phyloP scores from a whole-genome alignment of 2,113 vertebrate genomes.

The Fulmarus glacialis region DNA sequence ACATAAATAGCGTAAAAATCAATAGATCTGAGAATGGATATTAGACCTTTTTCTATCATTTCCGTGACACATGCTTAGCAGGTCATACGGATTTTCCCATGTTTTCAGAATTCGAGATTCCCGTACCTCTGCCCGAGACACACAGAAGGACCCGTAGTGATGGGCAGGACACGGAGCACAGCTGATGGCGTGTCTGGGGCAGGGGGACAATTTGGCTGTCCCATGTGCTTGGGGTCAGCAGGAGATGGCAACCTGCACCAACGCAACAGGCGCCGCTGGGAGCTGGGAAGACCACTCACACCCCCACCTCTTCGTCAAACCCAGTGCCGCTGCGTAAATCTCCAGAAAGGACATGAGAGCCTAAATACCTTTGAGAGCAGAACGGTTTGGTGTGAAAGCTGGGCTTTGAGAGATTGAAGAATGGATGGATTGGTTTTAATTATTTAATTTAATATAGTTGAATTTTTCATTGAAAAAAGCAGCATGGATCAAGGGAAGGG shows the following conservation, averaged over 20 bases:
- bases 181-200: too few species aligned
- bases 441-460: too few species aligned
- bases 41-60: background rate
- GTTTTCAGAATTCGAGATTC: background rate
- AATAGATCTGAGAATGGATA: background rate
- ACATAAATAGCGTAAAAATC: background rate
- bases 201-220: background rate
- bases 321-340: accelerated
- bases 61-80: background rate
- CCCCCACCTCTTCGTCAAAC: background rate
- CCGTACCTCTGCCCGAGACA: accelerated
- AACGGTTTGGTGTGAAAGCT: background rate
- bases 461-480: background rate
- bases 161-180: background rate
- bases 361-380: background rate
- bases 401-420: background rate
- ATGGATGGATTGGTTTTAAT: background rate
- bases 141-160: accelerated
- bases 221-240: background rate
- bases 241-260: background rate
- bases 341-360: background rate
- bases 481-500: background rate
- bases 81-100: background rate
- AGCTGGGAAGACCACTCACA: background rate
- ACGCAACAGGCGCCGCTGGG: accelerated